Conservation (phyloP, 2,797 vertebrate species). For the Pseudochirops cupreus region DNA sequence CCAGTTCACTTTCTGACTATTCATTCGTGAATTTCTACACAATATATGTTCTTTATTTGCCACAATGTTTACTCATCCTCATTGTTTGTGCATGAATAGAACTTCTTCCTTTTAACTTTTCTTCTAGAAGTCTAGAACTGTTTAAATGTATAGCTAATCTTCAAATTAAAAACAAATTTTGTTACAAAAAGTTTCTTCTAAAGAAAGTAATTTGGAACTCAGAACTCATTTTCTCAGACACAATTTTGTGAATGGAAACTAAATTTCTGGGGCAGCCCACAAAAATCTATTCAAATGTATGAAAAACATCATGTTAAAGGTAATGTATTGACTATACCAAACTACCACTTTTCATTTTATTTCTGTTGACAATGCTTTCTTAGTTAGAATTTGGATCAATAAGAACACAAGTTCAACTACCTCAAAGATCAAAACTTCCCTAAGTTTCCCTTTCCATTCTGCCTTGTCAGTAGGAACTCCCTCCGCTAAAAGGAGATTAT, state of each 20-base stretch:
- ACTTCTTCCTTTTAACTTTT: constrained; percentile 11
- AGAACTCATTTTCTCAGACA: constrained; percentile 44
- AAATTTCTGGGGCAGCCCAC: constrained; percentile 21
- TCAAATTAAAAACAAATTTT: constrained; percentile 22
- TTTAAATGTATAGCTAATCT: neutral
- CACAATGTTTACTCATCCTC: neutral
- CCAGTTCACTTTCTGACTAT: constrained; percentile 16
- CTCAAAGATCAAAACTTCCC: neutral
- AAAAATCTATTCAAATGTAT: constrained; percentile 14
- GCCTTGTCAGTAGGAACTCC: neutral
- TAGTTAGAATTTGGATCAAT: neutral
- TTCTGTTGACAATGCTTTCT: constrained; percentile 30
- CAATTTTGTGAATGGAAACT: constrained; percentile 5
- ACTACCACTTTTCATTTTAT: neutral
- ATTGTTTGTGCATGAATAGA: constrained; percentile 6
- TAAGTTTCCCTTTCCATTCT: neutral
- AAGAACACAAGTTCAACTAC: neutral
- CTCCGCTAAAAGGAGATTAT: neutral
- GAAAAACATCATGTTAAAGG: constrained; percentile 14
- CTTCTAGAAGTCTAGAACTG: neutral
- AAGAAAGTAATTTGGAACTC: constrained; percentile 17
- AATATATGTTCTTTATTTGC: neutral
- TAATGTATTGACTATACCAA: constrained; percentile 13
- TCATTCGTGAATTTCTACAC: constrained; percentile 24
- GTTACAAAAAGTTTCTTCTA: constrained; percentile 14